Conservation (phyloP, 30 jellyfish, hydroid and myxozoan species). For the Aurelia sp. region DNA sequence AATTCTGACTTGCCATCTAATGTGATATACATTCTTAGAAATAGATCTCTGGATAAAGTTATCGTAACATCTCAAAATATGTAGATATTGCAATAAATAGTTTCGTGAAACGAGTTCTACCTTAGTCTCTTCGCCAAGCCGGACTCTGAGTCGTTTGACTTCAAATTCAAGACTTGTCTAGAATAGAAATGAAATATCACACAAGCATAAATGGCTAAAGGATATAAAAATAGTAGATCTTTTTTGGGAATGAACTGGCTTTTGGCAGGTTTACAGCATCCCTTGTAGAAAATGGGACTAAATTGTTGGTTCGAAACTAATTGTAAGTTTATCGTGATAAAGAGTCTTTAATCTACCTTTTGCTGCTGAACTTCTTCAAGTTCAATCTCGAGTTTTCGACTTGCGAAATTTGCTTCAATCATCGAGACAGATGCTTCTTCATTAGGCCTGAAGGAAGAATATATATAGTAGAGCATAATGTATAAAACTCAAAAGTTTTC, state of each 20-base stretch:
- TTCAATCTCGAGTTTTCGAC: slow-evolving; percentile 55
- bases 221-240: no score
- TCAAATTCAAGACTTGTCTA: slow-evolving; percentile 53
- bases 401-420: slow-evolving; percentile 63
- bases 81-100: no score
- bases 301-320: no score
- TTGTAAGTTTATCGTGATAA: no score
- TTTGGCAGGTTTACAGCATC: no score
- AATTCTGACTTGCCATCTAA: no score
- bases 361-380: slow-evolving; percentile 50
- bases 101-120: background rate
- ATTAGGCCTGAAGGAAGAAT: slow-evolving; percentile 29
- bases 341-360: slow-evolving; percentile 19
- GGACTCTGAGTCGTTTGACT: slow-evolving; percentile 54
- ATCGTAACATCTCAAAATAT: background rate
- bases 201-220: background rate
- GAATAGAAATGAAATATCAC: background rate
- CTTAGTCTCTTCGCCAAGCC: slow-evolving; percentile 61
- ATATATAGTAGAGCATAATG: background rate
- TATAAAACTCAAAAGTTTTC: no score
- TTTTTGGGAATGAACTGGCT: no score
- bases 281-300: no score
- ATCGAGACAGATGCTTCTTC: slow-evolving; percentile 64
- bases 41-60: no score
- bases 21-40: no score